phyloP scores from a whole-genome alignment of 2,797 vertebrate genomes.

The Lophotriccus pileatus region DNA sequence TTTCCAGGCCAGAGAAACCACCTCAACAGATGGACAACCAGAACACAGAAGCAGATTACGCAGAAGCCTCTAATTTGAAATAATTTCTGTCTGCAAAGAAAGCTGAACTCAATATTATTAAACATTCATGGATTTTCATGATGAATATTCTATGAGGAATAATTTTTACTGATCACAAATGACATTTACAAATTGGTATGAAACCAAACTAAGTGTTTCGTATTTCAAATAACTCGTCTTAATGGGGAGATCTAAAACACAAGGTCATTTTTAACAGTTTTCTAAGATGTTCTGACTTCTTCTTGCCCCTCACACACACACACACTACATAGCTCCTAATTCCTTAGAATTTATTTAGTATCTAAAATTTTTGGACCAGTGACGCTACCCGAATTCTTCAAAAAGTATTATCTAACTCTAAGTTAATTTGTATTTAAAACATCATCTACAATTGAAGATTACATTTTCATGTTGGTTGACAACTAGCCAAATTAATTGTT shows the following conservation, averaged over 20 bases:
- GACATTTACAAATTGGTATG: conserved; percentile 25
- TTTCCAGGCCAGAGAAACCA: not conserved
- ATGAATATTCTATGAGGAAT: not conserved
- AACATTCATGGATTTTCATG: conserved; percentile 31
- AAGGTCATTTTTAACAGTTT: not conserved
- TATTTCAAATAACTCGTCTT: not conserved
- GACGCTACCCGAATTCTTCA: not conserved
- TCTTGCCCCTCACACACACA: not conserved
- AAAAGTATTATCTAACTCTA: not conserved
- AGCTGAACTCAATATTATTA: conserved; percentile 31
- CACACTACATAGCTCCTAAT: not conserved
- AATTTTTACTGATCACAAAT: conserved; percentile 25
- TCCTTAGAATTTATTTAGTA: not conserved
- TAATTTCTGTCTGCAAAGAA: conserved; percentile 16
- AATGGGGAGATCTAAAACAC: not conserved
- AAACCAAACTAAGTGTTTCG: conserved; percentile 5
- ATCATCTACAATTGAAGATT: not conserved
- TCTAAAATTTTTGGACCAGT: not conserved
- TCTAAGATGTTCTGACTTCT: not conserved
- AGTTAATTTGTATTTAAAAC: not conserved
- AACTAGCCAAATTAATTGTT: not conserved
- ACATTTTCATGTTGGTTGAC: not conserved
- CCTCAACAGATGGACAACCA: conserved; percentile 37
- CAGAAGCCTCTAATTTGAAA: conserved; percentile 37
- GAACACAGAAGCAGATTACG: conserved; percentile 5